Evolutionary conservation across 2,888 invertebrate genomes (phyloP), one percentile per base, ranked within the genome.

Genomic region (Clivina fossor): DNA sequence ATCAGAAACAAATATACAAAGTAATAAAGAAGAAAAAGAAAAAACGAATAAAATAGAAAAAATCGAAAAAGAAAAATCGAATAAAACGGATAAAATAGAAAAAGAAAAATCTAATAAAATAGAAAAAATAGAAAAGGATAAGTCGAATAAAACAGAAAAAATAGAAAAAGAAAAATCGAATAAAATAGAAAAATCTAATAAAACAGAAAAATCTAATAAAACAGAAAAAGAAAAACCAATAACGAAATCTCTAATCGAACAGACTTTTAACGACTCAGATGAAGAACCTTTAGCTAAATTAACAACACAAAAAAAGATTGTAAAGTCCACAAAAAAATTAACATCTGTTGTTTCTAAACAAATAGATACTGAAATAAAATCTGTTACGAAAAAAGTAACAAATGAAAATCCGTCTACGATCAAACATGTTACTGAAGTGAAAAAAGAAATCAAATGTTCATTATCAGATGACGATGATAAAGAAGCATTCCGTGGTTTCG

Each of bases 211-310:
- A 56, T 2, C 60, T 60, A 19, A 40, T 41, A 24, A 49, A 59
- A 49, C 35, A 8, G 40, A 41, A 28, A 58, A 55, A 19, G 26
- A 35, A 3, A 51, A 28, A 32, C 30, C 35, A 20, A 41, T 26
- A 33, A 15, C 30, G 11, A 49, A 49, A 49, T 26, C 40, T 22
- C 63, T 64, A 63, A 63, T 74, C 5, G 74, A 77, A 56, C 75
- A 74, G 60, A 78, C 74, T 61, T 81, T 81, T 57, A 80, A 78
- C 63, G 83, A 83, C 65, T 84, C 83, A 1, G 84, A 85, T 62
- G 84, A 84, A 63, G 85, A 85, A 66, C 83, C 83, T 7, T 65
- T 84, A 46, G 81, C 80, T 15, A 78, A 82, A 64, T 69, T 82
- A 18, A 76, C 76, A 53, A 57, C 66, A 28, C 66, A 64, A 19